These are phyloP conservation scores for Dryobota labecula DNA, from an alignment of 2,888 invertebrate genomes.

Conservation along the genomic window DNA sequence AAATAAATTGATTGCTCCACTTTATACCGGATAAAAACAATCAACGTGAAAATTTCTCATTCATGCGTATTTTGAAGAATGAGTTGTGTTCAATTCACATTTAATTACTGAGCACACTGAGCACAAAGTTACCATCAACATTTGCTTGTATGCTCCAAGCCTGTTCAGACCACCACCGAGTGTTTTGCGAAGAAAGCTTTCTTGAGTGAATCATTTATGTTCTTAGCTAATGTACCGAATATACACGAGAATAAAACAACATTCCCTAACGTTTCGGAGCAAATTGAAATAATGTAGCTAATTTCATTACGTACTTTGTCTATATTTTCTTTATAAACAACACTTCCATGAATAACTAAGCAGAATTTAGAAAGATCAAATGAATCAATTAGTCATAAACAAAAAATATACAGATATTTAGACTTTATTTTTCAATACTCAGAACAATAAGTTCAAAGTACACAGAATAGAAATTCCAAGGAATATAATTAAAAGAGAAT, in stretches of 20 bases:
- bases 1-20: conserved; percentile 1
- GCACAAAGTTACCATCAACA: conserved; percentile 69
- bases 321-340: conserved; percentile 11
- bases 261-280: conserved; percentile 17
- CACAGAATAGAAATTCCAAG: neutral
- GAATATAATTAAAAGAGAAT: too few relatives aligned
- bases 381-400: neutral
- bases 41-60: conserved; percentile 7
- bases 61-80: conserved; percentile 23
- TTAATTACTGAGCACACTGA: conserved; percentile 75
- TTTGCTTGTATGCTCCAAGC: conserved; percentile 59
- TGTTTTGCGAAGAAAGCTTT: conserved; percentile 50
- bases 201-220: conserved; percentile 53
- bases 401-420: neutral
- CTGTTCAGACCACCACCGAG: conserved; percentile 53
- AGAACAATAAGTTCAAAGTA: conserved; percentile 3
- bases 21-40: conserved; percentile 1
- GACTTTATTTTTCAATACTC: neutral
- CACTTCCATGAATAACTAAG: conserved; percentile 19
- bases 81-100: conserved; percentile 79
- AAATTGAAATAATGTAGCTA: conserved; percentile 31
- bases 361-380: neutral
- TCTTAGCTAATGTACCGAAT: conserved; percentile 47
- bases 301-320: conserved; percentile 30
- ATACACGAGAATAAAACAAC: conserved; percentile 42